Conservation (phyloP, 1,140 invertebrate species). For the Drosophila virilis region DNA sequence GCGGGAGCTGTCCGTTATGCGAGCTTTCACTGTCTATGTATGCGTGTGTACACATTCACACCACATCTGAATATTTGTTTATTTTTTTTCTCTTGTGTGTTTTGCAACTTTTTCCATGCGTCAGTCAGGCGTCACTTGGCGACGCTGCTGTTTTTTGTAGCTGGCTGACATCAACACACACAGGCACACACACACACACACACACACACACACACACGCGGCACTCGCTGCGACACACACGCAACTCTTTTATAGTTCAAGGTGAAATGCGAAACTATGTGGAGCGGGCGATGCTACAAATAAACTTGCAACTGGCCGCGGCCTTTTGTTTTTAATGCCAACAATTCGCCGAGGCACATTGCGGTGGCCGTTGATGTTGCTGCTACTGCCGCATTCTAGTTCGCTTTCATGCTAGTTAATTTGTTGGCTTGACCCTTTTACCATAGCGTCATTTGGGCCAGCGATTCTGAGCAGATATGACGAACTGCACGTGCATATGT, state of each 20-base stretch:
- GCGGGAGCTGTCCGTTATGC: too few species aligned
- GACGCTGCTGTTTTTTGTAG: slow-evolving; percentile 29
- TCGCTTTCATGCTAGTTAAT: slow-evolving; percentile 12
- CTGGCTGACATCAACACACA: slow-evolving; percentile 25
- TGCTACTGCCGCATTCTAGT: slow-evolving; percentile 13
- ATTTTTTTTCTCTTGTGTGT: slow-evolving; percentile 26
- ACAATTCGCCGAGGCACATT: slow-evolving; percentile 20
- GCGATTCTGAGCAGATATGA: slow-evolving; percentile 6
- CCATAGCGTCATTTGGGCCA: slow-evolving; percentile 15
- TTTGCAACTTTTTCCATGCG: slow-evolving; percentile 64
- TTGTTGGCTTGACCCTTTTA: slow-evolving; percentile 35
- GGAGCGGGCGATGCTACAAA: slow-evolving; percentile 45
- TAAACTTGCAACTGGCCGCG: slow-evolving; percentile 49
- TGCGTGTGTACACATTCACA: background rate
- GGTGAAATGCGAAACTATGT: slow-evolving; percentile 71
- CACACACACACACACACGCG: background rate
- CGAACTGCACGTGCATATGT: background rate
- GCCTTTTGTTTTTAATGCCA: slow-evolving; percentile 38
- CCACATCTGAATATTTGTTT: slow-evolving; percentile 17
- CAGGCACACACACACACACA: slow-evolving; percentile 7
- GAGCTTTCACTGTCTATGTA: background rate
- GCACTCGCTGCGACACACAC: background rate
- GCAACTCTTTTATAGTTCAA: slow-evolving; percentile 72
- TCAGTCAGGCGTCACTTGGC: slow-evolving; percentile 61
- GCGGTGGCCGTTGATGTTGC: slow-evolving; percentile 5